Base-by-base conservation (phyloP, 2,113 vertebrate species). In the Eira barbara region DNA sequence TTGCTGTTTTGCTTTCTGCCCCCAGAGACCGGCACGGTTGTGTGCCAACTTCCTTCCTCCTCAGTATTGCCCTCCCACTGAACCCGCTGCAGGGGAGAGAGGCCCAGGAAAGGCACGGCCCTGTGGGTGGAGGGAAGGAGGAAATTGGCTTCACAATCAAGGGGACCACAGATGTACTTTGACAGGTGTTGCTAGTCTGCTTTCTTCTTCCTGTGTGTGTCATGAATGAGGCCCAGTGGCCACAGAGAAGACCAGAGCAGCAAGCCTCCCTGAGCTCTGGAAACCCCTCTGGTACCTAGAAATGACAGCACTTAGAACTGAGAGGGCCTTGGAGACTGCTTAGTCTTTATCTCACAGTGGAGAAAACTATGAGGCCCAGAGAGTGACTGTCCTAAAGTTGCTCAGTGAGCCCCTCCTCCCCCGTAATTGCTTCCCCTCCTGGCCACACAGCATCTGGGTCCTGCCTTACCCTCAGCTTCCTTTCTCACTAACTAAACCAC, bases 171-270 rank as follows among this genome's bases (percentile, higher is more conserved):
- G 94, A 61, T 45, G 31, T 23, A 10, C 73, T 94, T n/a, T 55
- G 23, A 73, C 42, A 29, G 27, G 42, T 59, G 78, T 31, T 59
- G 80, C n/a, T 71, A 90, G 57, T 18, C 52, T 76, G 18, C 65
- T 89, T 90, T 76, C 73, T 29, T 92, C 65, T 93, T 94, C 63
- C 84, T 96, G 81, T 85, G 49, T 82, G 73, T 67, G 52, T 87
- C 25, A 34, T 61, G 61, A 90, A 63, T 97, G 67, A 92, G 86
- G 67, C 59, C 13, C 18, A 10, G 0, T 2, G 20, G 39, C 80
- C 0, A 1, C 67, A 82, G 59, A 93, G 49, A 83, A 55, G 74
- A 94, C 2, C 86, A 78, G 55, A 39, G n/a, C 13, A 21, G 80
- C 18, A 65, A 55, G 55, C 39, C 27, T 74, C 29, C 17, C 20